Percentiles rank a stretch among this genome's conserved stretches.
Conservation (phyloP, 1,140 invertebrate genomes). For the Akabosia matsudoensis region DNA sequence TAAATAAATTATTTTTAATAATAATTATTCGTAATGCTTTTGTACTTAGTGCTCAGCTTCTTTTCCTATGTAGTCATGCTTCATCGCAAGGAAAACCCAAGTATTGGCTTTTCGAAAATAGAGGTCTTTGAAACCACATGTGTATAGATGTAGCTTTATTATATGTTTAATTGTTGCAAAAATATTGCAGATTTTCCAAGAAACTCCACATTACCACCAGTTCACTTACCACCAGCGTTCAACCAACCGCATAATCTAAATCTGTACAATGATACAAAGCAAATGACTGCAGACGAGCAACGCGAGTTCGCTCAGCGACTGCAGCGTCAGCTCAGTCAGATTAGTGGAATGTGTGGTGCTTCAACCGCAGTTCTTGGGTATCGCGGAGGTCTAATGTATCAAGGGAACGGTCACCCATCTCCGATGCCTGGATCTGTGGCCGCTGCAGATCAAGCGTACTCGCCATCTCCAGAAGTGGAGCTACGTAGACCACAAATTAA, state of each 20-base stretch:
- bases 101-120: too few relatives aligned
- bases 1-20: too few relatives aligned
- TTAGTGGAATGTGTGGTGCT: conserved; percentile 44
- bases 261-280: conserved; percentile 43
- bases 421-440: neutral
- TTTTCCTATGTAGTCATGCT: too few relatives aligned
- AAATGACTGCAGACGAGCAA: conserved; percentile 47
- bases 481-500: conserved; percentile 41
- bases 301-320: conserved; percentile 44
- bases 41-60: too few relatives aligned
- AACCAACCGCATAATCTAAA: conserved; percentile 39
- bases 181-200: conserved; percentile 44
- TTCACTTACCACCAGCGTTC: conserved; percentile 44
- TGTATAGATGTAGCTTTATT: too few relatives aligned
- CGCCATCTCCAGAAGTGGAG: conserved; percentile 30
- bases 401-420: conserved; percentile 10
- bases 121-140: too few relatives aligned
- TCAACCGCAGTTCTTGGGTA: conserved; percentile 42
- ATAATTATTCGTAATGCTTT: too few relatives aligned
- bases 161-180: too few relatives aligned
- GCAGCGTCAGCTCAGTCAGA: conserved; percentile 45
- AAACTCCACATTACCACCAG: conserved; percentile 46
- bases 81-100: too few relatives aligned
- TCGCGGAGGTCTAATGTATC: conserved; percentile 32
- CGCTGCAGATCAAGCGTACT: conserved; percentile 20